Evolutionary conservation across 2,113 vertebrate species (phyloP), one percentile per base, ranked within the genome.

Genomic region (Paramisgurnus dabryanus): DNA sequence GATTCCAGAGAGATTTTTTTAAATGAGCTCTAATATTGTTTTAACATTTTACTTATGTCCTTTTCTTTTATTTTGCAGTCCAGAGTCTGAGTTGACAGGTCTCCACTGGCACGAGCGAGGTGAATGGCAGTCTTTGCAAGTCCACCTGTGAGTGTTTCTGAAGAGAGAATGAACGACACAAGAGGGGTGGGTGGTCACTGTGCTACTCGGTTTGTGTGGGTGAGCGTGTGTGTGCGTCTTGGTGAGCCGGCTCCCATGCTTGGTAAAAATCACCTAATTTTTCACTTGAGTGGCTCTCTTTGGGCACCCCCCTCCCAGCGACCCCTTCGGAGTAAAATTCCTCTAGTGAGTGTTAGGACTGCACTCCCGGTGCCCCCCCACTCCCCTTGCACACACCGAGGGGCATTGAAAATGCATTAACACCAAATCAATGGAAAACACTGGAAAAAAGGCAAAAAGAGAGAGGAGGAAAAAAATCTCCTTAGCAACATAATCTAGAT

Each of bases 401-500:
- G 95, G 94, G 96, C 96, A 98, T 98, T 98, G 95, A 98, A 98
- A 97, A 97, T 94, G 95, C 96, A 99, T 99, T 99, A 98, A 96
- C 95, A 94, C 94, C 96, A 97, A 92, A 98, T 98, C 96, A 97
- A 98, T 98, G 94, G 96, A 91, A 96, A 96, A 96, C 94, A 94
- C 96, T 95, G 94, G 95, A 96, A 96, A 97, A 97, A 87, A 82
- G 12, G 85, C 85, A 88, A 85, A 95, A 93, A 93, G 92, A 94
- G 64, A 79, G 78, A 76, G 73, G 92, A 94, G 69, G 85, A 65
- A 93, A 93, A 94, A 95, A 96, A 97, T 97, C 96, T 96, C 97
- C 98, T 98, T 98, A 98, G 96, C 96, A 98, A 98, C 96, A 97
- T 97, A 98, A 97, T 97, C 96, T 98, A 96, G 95, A 95, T 94